Conservation (phyloP, 2,888 invertebrate genomes). For the Allygus modestus region DNA sequence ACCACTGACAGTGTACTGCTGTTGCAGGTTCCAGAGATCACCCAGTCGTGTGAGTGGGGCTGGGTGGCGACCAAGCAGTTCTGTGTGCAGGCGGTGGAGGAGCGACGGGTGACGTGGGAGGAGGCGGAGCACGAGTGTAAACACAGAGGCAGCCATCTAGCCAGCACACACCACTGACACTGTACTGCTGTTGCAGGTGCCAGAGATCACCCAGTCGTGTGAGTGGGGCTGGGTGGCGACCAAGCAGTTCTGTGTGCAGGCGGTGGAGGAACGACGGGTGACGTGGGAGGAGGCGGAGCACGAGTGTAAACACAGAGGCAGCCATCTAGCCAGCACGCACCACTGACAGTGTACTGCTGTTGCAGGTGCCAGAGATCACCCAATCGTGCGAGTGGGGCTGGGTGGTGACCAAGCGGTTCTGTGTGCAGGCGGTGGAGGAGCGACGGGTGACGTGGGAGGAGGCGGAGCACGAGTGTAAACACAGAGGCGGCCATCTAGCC, state of each 20-base stretch:
- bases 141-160: too few relatives aligned
- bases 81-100: too few relatives aligned
- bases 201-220: constrained; percentile 81
- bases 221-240: constrained; percentile 82
- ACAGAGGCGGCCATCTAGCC: constrained; percentile 77
- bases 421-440: constrained; percentile 80
- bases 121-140: too few relatives aligned
- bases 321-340: too few relatives aligned
- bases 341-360: too few relatives aligned
- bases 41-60: constrained; percentile 70
- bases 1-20: too few relatives aligned
- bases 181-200: constrained; percentile 75
- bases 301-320: constrained; percentile 72
- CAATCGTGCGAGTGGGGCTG: constrained; percentile 83
- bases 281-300: constrained; percentile 84
- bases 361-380: constrained; percentile 79
- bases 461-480: constrained; percentile 82
- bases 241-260: constrained; percentile 82
- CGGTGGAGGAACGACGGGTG: constrained; percentile 78
- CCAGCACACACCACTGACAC: too few relatives aligned
- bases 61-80: too few relatives aligned
- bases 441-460: constrained; percentile 81
- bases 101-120: too few relatives aligned
- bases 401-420: constrained; percentile 82
- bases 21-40: too few relatives aligned